Evolutionary conservation across 1,140 invertebrate genomes (phyloP).

Genomic region (Phortica variegata): DNA sequence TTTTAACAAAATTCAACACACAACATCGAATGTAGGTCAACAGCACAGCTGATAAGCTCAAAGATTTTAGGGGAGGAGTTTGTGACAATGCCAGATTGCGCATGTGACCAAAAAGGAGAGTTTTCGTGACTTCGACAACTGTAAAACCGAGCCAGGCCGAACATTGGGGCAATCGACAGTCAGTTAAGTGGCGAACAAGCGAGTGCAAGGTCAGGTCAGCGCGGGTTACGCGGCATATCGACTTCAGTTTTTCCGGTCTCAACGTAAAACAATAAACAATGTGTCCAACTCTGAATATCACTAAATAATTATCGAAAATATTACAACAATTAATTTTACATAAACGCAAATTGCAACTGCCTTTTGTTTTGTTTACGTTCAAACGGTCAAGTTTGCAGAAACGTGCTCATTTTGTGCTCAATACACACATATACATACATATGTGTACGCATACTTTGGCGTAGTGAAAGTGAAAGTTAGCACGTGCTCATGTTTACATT

Average conservation of each 20-base stretch:
- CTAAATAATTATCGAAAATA: background rate
- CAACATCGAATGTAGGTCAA: slow-evolving; percentile 38
- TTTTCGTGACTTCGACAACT: background rate
- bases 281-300: no score
- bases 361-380: no score
- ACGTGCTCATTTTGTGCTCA: no score
- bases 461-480: no score
- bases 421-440: no score
- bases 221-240: background rate
- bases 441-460: no score
- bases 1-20: background rate
- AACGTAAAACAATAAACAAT: slow-evolving; percentile 1
- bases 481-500: no score
- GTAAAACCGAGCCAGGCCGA: slow-evolving; percentile 14
- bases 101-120: slow-evolving; percentile 38
- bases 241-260: slow-evolving; percentile 6
- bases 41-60: background rate
- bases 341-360: no score
- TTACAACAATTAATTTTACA: background rate
- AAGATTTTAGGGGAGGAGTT: no score
- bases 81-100: slow-evolving; percentile 29
- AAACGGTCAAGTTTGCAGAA: no score
- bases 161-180: slow-evolving; percentile 33
- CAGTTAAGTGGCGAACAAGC: slow-evolving; percentile 48
- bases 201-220: slow-evolving; percentile 39